Evolutionary conservation across 30 jellyfish, hydroid and myxozoan genomes (phyloP).

Genomic region (Turritopsis rubra): DNA sequence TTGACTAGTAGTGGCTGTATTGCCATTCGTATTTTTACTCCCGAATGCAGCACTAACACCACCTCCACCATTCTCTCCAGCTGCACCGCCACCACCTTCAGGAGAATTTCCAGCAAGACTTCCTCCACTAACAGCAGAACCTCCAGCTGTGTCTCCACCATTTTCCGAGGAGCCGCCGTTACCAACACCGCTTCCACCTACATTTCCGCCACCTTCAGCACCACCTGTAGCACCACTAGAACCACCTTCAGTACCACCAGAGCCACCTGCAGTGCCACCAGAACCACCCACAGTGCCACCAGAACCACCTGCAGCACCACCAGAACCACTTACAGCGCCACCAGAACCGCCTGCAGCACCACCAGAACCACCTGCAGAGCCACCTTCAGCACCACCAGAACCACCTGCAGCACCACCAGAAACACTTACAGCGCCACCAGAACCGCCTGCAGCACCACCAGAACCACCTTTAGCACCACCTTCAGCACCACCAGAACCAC

Average conservation of each 20-base stretch:
- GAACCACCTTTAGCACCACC: constrained; percentile 46
- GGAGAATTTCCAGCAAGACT: neutral
- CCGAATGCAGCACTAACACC: neutral
- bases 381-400: constrained; percentile 2
- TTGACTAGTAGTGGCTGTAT: neutral
- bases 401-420: neutral
- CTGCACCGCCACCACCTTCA: neutral
- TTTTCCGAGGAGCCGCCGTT: neutral
- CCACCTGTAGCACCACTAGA: neutral
- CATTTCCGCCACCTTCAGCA: neutral
- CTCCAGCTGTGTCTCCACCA: neutral
- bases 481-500: constrained; percentile 43
- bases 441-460: constrained; percentile 34
- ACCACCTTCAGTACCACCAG: constrained; percentile 33
- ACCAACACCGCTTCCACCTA: neutral
- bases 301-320: constrained; percentile 30
- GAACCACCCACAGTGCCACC: neutral
- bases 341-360: neutral
- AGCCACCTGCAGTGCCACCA: constrained; percentile 31
- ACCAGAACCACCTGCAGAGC: constrained; percentile 42
- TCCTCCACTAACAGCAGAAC: neutral
- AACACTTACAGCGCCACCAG: constrained; percentile 31
- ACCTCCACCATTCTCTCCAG: neutral
- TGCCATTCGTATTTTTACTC: neutral
- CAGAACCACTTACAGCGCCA: constrained; percentile 10